These are phyloP conservation scores for Xiphorhynchus elegans DNA, from an alignment of 2,113 vertebrate species.

Conservation along the genomic window DNA sequence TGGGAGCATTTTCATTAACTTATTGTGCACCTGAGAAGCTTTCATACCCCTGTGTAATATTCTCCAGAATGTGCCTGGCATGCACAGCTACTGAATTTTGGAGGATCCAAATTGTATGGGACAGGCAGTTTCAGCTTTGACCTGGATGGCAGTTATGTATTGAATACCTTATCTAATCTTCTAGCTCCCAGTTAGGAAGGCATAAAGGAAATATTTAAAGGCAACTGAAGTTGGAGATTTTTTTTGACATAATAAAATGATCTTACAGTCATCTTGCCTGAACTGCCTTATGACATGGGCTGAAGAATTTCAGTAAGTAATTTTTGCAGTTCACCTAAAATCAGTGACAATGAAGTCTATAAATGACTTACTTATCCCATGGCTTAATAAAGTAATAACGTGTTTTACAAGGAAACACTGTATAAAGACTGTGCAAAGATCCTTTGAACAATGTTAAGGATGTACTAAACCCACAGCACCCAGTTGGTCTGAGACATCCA, in stretches of 20 bases:
- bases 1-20: background rate
- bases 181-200: background rate
- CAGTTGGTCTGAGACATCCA: background rate
- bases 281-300: background rate
- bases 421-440: background rate
- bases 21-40: background rate
- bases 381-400: background rate
- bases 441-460: background rate
- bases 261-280: background rate
- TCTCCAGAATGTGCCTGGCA: background rate
- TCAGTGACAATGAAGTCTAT: background rate
- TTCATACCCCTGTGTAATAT: background rate
- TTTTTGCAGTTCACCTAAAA: background rate
- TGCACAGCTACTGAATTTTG: background rate
- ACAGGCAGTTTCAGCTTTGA: background rate
- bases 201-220: background rate
- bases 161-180: background rate
- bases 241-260: background rate
- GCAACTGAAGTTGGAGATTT: accelerated
- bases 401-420: background rate
- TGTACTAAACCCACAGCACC: background rate
- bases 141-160: background rate
- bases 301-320: background rate
- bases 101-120: background rate
- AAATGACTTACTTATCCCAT: background rate